Conservation (phyloP, 2,888 invertebrate species). For the Morpho helenor region DNA sequence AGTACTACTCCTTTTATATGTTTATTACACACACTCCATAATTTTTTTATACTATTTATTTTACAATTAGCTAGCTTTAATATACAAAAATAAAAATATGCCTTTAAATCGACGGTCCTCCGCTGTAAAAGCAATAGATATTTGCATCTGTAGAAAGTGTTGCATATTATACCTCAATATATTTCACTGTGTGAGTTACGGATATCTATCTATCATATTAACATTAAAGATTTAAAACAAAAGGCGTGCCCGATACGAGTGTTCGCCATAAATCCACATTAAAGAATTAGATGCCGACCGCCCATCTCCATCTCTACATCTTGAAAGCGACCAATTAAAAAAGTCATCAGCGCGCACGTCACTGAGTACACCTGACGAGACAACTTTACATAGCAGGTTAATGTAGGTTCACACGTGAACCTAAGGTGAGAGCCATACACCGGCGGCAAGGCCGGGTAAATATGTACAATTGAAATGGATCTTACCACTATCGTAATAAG, state of each 20-base stretch:
- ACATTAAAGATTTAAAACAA: constrained; percentile 37
- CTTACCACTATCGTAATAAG: constrained; percentile 54
- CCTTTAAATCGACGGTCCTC: no score
- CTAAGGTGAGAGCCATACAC: constrained; percentile 74
- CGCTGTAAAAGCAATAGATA: no score
- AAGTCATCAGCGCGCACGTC: constrained; percentile 43
- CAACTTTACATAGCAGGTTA: constrained; percentile 66
- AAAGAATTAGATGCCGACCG: constrained; percentile 63
- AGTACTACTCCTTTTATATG: no score
- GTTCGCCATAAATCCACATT: constrained; percentile 64
- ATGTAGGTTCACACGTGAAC: constrained; percentile 76
- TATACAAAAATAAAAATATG: no score
- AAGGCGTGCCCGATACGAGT: constrained; percentile 57
- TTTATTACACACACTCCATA: no score
- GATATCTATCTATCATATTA: constrained; percentile 11
- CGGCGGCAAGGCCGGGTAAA: constrained; percentile 72
- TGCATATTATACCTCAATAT: background rate
- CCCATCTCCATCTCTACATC: constrained; percentile 59
- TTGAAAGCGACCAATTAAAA: constrained; percentile 58
- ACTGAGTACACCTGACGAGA: constrained; percentile 53
- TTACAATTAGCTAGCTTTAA: no score
- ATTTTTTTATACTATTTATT: no score
- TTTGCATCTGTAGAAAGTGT: no score
- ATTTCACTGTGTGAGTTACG: background rate
- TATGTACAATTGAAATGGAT: constrained; percentile 54